Percentiles rank a stretch among this genome's conserved stretches.
Evolutionary conservation across 1,140 invertebrate genomes (phyloP).

Genomic region (Meloidogyne floridensis): DNA sequence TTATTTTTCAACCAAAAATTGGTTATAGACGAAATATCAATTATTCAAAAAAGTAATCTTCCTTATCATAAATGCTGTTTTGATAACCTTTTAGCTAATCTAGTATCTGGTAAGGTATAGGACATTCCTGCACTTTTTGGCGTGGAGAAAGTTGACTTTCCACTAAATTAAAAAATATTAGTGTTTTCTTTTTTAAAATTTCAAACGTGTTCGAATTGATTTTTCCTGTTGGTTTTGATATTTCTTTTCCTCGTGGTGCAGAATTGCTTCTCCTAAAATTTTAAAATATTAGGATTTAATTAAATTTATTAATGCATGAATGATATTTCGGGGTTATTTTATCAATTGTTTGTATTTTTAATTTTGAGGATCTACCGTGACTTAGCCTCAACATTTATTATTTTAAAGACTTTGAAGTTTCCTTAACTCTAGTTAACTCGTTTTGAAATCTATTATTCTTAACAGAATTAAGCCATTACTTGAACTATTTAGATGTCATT

Average conservation of each 20-base stretch:
- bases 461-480: too few species aligned
- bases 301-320: neutral
- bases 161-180: neutral
- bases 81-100: conserved; percentile 2
- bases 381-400: too few species aligned
- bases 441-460: too few species aligned
- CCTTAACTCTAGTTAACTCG: too few species aligned
- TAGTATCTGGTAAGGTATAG: neutral
- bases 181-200: neutral
- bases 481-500: too few species aligned
- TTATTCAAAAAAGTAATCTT: neutral
- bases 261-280: conserved; percentile 29
- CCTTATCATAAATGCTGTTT: conserved; percentile 1
- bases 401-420: too few species aligned
- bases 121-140: conserved; percentile 11
- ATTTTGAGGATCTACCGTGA: too few species aligned
- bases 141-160: conserved; percentile 13
- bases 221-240: neutral
- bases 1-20: too few species aligned
- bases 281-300: too few species aligned
- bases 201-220: neutral
- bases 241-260: neutral
- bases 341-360: too few species aligned
- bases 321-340: neutral
- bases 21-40: neutral